phyloP scores from a whole-genome alignment of 2,113 vertebrate genomes.

The Erythrocercus mccallii region DNA sequence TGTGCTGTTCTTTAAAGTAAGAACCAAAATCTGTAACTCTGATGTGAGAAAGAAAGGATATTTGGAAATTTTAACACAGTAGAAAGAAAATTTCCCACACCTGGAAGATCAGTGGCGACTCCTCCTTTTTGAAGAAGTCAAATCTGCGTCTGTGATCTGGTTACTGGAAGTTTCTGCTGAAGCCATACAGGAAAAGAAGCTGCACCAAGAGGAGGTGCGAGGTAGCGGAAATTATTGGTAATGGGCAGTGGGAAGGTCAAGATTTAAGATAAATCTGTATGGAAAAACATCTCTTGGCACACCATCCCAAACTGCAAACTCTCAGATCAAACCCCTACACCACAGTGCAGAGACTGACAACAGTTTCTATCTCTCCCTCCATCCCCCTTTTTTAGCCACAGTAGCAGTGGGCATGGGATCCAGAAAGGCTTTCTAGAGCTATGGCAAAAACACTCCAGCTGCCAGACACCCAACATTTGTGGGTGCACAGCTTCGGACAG shows the following conservation, averaged over 20 bases:
- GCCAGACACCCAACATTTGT: accelerated
- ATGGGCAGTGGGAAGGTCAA: neutral
- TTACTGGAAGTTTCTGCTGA: neutral
- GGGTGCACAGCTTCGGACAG: accelerated
- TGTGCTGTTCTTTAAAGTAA: neutral
- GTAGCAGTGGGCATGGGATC: neutral
- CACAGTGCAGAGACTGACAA: neutral
- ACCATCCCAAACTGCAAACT: neutral
- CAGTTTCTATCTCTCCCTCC: neutral
- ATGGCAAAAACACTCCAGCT: neutral
- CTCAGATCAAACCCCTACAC: neutral
- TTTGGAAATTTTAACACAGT: neutral
- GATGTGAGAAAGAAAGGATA: neutral
- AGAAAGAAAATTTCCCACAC: neutral
- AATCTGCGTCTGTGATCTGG: neutral
- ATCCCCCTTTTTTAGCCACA: neutral
- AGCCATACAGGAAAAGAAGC: neutral
- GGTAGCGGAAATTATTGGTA: neutral
- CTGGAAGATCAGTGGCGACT: neutral
- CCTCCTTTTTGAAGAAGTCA: neutral
- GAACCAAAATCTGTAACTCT: neutral
- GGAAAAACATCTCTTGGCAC: neutral
- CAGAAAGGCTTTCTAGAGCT: neutral
- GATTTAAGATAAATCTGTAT: neutral
- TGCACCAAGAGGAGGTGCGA: accelerated